These are phyloP conservation scores for Poecilobothrus nobilitatus DNA, from an alignment of 2,888 invertebrate genomes.

Conservation along the genomic window DNA sequence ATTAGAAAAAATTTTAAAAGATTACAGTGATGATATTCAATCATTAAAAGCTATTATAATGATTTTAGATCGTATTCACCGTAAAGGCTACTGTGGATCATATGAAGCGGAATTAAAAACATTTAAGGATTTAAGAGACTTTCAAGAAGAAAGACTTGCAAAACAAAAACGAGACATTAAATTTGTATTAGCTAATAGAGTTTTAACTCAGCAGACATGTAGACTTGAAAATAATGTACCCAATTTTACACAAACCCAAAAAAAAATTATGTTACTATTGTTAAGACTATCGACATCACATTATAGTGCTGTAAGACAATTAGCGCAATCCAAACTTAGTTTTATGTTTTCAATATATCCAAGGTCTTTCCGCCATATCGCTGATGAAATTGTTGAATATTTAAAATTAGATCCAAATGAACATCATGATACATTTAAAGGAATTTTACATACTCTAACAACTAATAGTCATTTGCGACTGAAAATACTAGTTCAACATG, in stretches of 20 bases:
- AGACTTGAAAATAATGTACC: slow-evolving; percentile 21
- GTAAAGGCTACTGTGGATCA: slow-evolving; percentile 18
- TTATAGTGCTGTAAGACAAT: slow-evolving; percentile 47
- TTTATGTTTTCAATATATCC: slow-evolving; percentile 57
- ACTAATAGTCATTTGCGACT: slow-evolving; percentile 34
- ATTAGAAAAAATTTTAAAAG: slow-evolving; percentile 55
- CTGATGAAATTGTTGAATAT: slow-evolving; percentile 54
- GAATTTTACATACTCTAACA: slow-evolving; percentile 58
- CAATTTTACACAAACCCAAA: slow-evolving; percentile 53
- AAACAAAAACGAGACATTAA: slow-evolving; percentile 54
- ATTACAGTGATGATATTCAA: slow-evolving; percentile 71
- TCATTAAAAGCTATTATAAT: slow-evolving; percentile 52
- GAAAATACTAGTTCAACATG: slow-evolving; percentile 45
- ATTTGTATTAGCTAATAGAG: slow-evolving; percentile 57
- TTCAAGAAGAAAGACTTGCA: slow-evolving; percentile 55
- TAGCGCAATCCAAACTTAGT: slow-evolving; percentile 59
- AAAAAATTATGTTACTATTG: slow-evolving; percentile 52
- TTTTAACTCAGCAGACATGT: slow-evolving; percentile 28
- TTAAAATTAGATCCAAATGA: slow-evolving; percentile 52
- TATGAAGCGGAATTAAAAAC: slow-evolving; percentile 59
- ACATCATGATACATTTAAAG: slow-evolving; percentile 65
- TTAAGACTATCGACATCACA: slow-evolving; percentile 24
- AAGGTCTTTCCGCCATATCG: slow-evolving; percentile 59
- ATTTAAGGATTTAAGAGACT: slow-evolving; percentile 54
- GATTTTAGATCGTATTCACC: slow-evolving; percentile 37